Evolutionary conservation across 1,140 invertebrate genomes (phyloP).

Genomic region (Ridgeia piscesae): DNA sequence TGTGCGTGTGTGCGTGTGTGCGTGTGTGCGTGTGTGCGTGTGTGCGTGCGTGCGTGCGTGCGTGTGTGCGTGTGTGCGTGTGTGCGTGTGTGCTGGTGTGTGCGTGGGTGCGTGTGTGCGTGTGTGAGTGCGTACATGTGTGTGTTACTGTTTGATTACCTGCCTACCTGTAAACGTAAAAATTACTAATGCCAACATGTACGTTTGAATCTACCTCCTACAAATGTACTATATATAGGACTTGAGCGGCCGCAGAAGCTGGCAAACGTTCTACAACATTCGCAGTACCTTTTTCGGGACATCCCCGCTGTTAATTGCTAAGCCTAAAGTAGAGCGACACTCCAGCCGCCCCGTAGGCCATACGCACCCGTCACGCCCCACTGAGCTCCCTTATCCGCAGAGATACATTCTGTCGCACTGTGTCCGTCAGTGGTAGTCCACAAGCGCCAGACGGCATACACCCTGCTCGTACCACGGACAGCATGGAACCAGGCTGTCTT

Average conservation of each 20-base stretch:
- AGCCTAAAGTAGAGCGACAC: background rate
- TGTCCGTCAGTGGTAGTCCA: background rate
- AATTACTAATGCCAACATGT: background rate
- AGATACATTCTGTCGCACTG: background rate
- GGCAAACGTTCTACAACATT: background rate
- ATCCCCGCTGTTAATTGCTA: background rate
- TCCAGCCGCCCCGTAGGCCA: too few relatives aligned
- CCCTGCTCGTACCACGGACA: background rate
- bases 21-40: conserved; percentile 2
- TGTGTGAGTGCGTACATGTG: too few relatives aligned
- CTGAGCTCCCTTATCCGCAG: background rate
- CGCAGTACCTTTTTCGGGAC: background rate
- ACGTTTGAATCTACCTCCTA: too few relatives aligned
- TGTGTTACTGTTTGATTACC: too few relatives aligned
- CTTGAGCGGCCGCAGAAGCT: background rate
- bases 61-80: too few relatives aligned
- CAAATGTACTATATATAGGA: too few relatives aligned
- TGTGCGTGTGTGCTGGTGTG: too few relatives aligned
- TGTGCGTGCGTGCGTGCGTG: background rate
- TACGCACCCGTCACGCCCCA: background rate
- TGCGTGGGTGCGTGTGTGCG: too few relatives aligned
- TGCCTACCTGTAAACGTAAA: too few relatives aligned
- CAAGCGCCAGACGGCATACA: background rate
- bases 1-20: background rate
- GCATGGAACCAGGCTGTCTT: background rate